These are phyloP conservation scores for Hypocryptadius cinnamomeus DNA, from an alignment of 2,113 vertebrate genomes.

Conservation along the genomic window DNA sequence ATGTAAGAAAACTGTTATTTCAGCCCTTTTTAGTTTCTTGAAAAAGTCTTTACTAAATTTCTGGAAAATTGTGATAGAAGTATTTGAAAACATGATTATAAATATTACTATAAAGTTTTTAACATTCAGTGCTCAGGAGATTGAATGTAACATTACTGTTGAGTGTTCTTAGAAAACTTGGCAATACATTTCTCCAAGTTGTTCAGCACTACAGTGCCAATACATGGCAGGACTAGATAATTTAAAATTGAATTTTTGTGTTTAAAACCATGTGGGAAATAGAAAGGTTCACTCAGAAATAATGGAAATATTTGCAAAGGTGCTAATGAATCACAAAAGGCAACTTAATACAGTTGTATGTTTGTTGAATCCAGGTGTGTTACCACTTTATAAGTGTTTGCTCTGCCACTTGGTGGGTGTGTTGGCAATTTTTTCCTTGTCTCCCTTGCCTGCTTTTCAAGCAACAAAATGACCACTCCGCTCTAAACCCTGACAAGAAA, in stretches of 20 bases:
- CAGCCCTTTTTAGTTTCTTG: neutral
- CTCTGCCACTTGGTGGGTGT: neutral
- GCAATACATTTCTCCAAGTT: neutral
- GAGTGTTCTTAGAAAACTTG: neutral
- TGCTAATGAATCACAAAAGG: neutral
- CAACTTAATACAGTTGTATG: neutral
- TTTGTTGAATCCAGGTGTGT: neutral
- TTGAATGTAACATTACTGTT: neutral
- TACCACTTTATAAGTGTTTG: neutral
- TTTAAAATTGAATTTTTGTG: neutral
- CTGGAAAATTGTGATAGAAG: neutral
- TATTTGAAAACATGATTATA: neutral
- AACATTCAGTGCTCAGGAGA: neutral
- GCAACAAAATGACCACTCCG: neutral
- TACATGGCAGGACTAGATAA: neutral
- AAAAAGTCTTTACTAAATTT: neutral
- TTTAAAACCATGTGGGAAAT: neutral
- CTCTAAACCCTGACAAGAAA: neutral
- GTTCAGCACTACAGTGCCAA: neutral
- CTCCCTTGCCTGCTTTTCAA: neutral
- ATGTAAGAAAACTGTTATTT: neutral
- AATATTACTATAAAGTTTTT: neutral
- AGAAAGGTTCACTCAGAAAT: neutral
- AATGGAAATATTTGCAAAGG: neutral
- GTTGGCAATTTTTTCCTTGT: neutral